These are phyloP conservation scores for Pseudocheirus occidentalis DNA, from an alignment of 2,797 vertebrate genomes.

Conservation along the genomic window DNA sequence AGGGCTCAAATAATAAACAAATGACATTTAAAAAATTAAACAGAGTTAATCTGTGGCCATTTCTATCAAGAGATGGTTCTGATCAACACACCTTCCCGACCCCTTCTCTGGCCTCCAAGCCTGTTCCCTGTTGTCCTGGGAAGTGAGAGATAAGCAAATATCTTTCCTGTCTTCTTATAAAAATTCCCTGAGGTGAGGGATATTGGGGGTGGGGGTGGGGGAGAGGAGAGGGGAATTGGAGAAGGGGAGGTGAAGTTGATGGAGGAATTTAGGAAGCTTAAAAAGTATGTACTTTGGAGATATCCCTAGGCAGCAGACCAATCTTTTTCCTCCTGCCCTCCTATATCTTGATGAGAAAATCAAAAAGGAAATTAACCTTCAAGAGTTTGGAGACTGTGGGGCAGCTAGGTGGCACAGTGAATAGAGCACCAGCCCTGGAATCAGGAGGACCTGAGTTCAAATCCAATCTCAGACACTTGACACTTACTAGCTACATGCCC, in stretches of 20 bases:
- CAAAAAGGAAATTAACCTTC: not conserved
- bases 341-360: not conserved
- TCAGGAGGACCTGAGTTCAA: no score
- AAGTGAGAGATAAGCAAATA: constrained; percentile 60
- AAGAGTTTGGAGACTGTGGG: not conserved
- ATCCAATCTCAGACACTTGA: no score
- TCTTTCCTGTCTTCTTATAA: constrained; percentile 37
- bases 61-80: constrained; percentile 68
- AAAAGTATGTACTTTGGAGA: not conserved
- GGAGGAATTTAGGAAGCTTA: not conserved
- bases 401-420: no score
- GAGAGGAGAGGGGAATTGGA: not conserved
- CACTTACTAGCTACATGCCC: no score
- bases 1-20: constrained; percentile 74
- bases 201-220: not conserved
- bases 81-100: constrained; percentile 65
- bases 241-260: not conserved
- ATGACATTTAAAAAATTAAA: constrained; percentile 79
- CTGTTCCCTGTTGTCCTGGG: constrained; percentile 44
- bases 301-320: not conserved
- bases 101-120: not conserved
- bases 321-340: not conserved
- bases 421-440: no score
- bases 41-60: constrained; percentile 76
- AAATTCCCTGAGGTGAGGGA: not conserved